phyloP scores from a whole-genome alignment of 1,140 invertebrate species.

The Sycophaga agraensis region DNA sequence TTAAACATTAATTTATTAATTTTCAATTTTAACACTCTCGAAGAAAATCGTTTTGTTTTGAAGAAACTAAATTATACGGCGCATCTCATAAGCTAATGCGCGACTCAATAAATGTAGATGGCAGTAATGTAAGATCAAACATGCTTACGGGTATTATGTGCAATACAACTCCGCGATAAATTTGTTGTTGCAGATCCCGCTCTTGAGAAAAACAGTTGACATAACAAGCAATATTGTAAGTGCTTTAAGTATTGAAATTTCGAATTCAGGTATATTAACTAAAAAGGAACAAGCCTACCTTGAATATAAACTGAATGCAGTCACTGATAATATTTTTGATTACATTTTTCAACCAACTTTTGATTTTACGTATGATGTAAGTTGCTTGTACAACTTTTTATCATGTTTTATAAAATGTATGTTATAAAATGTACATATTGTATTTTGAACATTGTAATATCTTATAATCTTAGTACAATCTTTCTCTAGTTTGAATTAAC shows the following conservation, averaged over 20 bases:
- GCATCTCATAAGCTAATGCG: neutral
- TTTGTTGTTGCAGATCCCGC: neutral
- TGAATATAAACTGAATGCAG: neutral
- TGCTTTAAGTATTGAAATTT: neutral
- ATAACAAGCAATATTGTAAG: neutral
- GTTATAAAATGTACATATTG: too few species aligned
- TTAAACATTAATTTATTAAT: neutral
- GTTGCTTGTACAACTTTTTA: too few species aligned
- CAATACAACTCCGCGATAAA: too few species aligned
- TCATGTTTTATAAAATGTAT: too few species aligned
- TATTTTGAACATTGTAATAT: neutral
- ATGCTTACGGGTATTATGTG: too few species aligned
- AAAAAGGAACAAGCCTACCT: neutral
- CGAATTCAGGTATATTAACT: neutral
- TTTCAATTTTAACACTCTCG: too few species aligned
- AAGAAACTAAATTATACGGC: conserved; percentile 7
- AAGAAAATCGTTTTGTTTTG: neutral
- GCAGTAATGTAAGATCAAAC: neutral
- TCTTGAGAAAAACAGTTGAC: neutral
- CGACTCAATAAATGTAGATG: neutral
- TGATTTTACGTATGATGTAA: neutral
- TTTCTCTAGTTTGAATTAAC: neutral
- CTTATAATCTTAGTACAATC: too few species aligned
- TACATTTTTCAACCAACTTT: neutral
- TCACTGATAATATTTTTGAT: neutral